Evolutionary conservation across 2,888 invertebrate species (phyloP).

Genomic region (Coremacera marginata): DNA sequence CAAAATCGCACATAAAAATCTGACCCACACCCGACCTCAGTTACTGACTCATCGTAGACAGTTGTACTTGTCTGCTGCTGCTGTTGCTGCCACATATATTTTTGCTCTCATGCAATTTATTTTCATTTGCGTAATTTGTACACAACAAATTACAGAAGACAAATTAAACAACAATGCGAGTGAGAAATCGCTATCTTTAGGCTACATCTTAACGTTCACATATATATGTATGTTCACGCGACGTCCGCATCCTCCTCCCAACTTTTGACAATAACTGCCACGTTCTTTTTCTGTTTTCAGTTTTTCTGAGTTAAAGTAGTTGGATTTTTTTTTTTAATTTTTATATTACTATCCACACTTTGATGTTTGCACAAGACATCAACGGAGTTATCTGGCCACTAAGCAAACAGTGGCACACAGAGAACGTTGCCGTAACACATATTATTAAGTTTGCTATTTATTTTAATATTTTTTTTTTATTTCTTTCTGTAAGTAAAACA

Average conservation of each 20-base stretch:
- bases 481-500: background rate
- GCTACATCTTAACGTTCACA: conserved; percentile 15
- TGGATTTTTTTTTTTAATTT: background rate
- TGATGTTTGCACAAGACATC: conserved; percentile 7
- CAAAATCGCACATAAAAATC: background rate
- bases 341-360: background rate
- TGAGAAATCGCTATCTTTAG: conserved; percentile 10
- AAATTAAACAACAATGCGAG: conserved; percentile 29
- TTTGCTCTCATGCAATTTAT: conserved; percentile 34
- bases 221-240: background rate
- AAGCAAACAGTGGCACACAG: background rate
- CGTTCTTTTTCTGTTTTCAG: background rate
- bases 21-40: background rate
- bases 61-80: background rate
- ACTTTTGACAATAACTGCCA: background rate
- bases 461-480: background rate
- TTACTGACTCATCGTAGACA: background rate
- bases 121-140: conserved; percentile 38
- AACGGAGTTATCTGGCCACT: background rate
- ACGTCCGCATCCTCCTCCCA: background rate
- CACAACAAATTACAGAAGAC: conserved; percentile 31
- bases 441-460: conserved; percentile 27
- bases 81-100: background rate
- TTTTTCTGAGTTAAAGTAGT: background rate
- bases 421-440: background rate